Conservation (phyloP, 2,888 invertebrate species). For the Agriopis leucophaearia region DNA sequence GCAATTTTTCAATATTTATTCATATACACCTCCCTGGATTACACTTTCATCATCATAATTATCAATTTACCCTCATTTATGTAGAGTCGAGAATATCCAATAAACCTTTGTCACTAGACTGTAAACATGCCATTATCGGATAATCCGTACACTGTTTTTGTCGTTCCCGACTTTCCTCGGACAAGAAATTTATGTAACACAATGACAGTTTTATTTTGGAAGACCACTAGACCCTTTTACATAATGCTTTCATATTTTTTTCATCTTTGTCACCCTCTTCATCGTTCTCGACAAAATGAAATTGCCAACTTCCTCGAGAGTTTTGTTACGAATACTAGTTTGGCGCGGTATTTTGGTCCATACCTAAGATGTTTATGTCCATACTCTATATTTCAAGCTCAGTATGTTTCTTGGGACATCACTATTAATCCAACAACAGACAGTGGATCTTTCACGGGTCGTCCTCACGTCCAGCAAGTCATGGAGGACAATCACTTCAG, state of each 20-base stretch:
- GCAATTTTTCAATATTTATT: neutral
- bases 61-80: too few species aligned
- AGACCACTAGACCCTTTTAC: constrained; percentile 6
- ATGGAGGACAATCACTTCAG: constrained; percentile 26
- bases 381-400: neutral
- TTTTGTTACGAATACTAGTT: constrained; percentile 8
- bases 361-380: too few species aligned
- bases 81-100: too few species aligned
- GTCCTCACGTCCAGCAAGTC: constrained; percentile 33
- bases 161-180: neutral
- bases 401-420: neutral
- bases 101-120: neutral
- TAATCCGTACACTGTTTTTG: neutral
- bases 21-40: too few species aligned
- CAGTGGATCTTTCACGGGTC: constrained; percentile 4
- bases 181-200: constrained; percentile 5
- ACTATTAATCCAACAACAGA: constrained; percentile 7
- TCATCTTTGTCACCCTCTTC: neutral
- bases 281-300: constrained; percentile 1
- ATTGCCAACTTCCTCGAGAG: constrained; percentile 15
- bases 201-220: constrained; percentile 1
- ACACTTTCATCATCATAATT: too few species aligned
- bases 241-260: constrained; percentile 14
- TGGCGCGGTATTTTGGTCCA: neutral
- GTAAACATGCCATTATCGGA: neutral